Conservation (phyloP, 2,797 vertebrate species). For the Etheostoma nigrum region DNA sequence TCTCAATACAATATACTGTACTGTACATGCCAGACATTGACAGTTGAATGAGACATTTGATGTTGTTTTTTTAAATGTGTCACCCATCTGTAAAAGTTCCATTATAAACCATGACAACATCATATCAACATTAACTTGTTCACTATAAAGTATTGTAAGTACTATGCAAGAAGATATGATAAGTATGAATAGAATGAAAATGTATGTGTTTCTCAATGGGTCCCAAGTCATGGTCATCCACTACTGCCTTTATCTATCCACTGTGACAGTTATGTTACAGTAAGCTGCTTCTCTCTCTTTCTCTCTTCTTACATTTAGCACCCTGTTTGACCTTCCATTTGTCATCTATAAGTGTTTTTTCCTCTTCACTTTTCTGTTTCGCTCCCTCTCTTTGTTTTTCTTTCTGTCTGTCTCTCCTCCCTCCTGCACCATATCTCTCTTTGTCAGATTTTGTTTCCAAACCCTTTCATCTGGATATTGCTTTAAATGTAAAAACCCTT, state of each 20-base stretch:
- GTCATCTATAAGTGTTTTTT: conserved; percentile 63
- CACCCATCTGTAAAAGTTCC: neutral
- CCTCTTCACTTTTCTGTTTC: conserved; percentile 49
- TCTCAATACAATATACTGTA: conserved; percentile 11
- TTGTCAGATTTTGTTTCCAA: conserved; percentile 76
- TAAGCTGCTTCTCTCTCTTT: conserved; percentile 25
- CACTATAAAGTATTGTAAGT: neutral
- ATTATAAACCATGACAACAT: neutral
- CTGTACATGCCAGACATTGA: too few relatives aligned
- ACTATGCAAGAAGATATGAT: neutral
- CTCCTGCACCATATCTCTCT: conserved; percentile 46
- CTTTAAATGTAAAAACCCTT: conserved; percentile 79
- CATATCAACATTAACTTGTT: neutral
- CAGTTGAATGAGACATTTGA: neutral
- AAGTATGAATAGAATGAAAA: neutral
- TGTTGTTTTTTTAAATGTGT: neutral
- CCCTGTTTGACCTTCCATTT: conserved; percentile 75
- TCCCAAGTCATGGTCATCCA: conserved; percentile 32
- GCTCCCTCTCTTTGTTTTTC: conserved; percentile 50
- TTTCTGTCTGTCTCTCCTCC: conserved; percentile 37
- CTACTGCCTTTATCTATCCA: conserved; percentile 47
- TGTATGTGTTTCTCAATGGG: neutral
- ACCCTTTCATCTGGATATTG: conserved; percentile 76
- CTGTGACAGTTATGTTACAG: conserved; percentile 36
- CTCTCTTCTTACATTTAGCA: conserved; percentile 36